phyloP scores from a whole-genome alignment of 1,140 invertebrate genomes.

The Papilio xuthus region DNA sequence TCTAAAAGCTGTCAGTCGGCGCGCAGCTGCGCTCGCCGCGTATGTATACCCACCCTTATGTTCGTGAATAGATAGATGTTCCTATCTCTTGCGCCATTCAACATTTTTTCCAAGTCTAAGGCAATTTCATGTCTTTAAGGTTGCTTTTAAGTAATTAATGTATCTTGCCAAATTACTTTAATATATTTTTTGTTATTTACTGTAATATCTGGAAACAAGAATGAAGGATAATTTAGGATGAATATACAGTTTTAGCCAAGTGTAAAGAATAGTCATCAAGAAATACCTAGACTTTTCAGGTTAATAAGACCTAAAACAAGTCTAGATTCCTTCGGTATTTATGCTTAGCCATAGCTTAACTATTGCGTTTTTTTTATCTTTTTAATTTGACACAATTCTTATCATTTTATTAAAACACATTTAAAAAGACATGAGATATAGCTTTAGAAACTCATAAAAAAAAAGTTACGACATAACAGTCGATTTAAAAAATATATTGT shows the following conservation, averaged over 20 bases:
- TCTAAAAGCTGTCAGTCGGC: conserved; percentile 77
- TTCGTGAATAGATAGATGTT: conserved; percentile 39
- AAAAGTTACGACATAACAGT: no score
- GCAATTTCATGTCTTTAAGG: not conserved
- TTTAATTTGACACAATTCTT: no score
- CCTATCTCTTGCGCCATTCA: conserved; percentile 16
- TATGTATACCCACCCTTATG: conserved; percentile 59
- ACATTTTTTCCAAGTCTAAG: conserved; percentile 5
- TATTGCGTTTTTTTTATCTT: no score
- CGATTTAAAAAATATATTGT: no score
- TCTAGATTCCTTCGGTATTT: not conserved
- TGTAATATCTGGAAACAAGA: not conserved
- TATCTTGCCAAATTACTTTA: not conserved
- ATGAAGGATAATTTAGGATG: not conserved
- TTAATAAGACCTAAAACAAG: not conserved
- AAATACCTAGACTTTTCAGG: not conserved
- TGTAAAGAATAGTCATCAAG: not conserved
- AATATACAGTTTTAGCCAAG: not conserved
- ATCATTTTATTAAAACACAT: not conserved
- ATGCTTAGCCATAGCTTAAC: no score
- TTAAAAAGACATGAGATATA: not conserved
- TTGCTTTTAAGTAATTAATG: conserved; percentile 5
- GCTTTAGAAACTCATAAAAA: no score
- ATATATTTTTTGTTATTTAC: not conserved
- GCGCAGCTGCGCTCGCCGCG: conserved; percentile 62